These are phyloP conservation scores for Lasioglossum morio DNA, from an alignment of 2,888 invertebrate species.

Conservation along the genomic window DNA sequence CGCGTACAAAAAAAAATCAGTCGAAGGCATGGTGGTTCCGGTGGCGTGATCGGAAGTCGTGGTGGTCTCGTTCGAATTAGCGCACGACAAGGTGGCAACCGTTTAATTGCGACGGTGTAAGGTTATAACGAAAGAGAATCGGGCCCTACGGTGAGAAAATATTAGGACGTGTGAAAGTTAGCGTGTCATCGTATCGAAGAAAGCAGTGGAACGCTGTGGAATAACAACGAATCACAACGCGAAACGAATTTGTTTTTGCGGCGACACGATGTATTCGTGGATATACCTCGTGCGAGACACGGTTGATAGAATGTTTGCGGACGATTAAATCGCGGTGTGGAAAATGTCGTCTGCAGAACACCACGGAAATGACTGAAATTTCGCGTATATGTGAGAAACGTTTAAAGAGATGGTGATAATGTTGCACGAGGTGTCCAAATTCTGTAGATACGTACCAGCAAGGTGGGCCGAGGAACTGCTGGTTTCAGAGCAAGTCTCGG, in stretches of 20 bases:
- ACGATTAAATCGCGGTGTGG: neutral
- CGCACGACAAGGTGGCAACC: neutral
- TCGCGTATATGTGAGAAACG: neutral
- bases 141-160: neutral
- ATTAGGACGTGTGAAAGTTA: neutral
- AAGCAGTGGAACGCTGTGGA: neutral
- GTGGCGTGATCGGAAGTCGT: constrained; percentile 3
- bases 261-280: neutral
- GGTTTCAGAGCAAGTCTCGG: constrained; percentile 33
- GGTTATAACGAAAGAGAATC: neutral
- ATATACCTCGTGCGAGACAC: neutral
- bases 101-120: neutral
- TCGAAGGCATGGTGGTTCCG: neutral
- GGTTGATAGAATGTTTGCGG: neutral
- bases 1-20: neutral
- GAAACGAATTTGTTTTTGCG: neutral
- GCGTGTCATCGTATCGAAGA: neutral
- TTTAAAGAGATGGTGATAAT: neutral
- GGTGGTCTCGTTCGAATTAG: constrained; percentile 9
- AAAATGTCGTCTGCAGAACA: neutral
- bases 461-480: constrained; percentile 35
- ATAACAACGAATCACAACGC: neutral
- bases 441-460: constrained; percentile 45
- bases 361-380: constrained; percentile 2
- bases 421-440: neutral